These are phyloP conservation scores for Frankliniella intonsa DNA, from an alignment of 2,888 invertebrate genomes.

Conservation along the genomic window DNA sequence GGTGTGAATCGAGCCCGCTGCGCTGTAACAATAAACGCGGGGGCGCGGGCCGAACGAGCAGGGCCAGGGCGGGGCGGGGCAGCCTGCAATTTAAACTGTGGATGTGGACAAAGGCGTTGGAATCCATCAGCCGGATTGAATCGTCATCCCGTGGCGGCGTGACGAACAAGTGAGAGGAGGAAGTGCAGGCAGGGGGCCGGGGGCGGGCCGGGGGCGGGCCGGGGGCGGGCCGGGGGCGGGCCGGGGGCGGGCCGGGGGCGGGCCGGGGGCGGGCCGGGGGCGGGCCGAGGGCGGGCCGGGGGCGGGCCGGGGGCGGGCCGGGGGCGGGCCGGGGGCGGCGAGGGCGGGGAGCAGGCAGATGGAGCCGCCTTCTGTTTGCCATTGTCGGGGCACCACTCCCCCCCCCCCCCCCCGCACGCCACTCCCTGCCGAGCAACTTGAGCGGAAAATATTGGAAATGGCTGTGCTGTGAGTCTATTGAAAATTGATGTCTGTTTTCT, in stretches of 20 bases:
- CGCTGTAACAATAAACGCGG: no score
- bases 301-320: neutral
- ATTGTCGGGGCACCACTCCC: neutral
- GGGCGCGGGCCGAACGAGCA: no score
- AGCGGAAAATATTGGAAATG: conserved; percentile 20
- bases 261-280: neutral
- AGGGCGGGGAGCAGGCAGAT: neutral
- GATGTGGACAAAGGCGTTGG: neutral
- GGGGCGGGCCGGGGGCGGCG: neutral
- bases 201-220: no score
- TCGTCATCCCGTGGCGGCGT: neutral
- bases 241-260: neutral
- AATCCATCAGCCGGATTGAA: conserved; percentile 5
- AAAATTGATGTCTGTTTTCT: neutral
- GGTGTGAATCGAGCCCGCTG: no score
- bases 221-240: no score
- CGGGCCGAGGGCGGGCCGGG: no score
- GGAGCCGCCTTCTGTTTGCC: no score
- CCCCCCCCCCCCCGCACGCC: neutral
- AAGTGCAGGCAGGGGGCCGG: no score
- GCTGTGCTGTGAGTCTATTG: neutral
- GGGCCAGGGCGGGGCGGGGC: no score
- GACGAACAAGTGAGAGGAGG: no score
- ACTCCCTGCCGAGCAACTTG: neutral
- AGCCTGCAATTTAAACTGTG: no score